phyloP scores from a whole-genome alignment of 1,140 invertebrate genomes.

The Cyclina sinensis region DNA sequence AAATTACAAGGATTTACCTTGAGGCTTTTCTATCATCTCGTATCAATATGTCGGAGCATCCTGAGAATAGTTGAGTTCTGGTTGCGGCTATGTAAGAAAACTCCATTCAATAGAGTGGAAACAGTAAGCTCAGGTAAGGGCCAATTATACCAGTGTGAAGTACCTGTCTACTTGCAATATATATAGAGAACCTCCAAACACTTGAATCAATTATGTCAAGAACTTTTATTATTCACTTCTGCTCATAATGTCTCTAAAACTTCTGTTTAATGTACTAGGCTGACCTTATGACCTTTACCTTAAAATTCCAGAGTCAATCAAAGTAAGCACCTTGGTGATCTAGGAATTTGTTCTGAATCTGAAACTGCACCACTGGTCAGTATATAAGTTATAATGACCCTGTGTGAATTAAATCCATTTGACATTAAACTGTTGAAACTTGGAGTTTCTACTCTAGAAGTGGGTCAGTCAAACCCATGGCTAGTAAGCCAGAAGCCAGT shows the following conservation, averaged over 20 bases:
- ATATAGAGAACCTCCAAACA: slow-evolving; percentile 11
- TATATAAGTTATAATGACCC: too few relatives aligned
- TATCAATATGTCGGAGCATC: background rate
- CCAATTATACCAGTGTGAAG: slow-evolving; percentile 22
- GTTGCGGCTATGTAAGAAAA: background rate
- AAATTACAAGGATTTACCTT: background rate
- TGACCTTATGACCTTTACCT: slow-evolving; percentile 8
- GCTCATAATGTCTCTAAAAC: slow-evolving; percentile 15
- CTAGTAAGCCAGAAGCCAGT: too few relatives aligned
- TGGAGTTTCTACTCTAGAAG: too few relatives aligned
- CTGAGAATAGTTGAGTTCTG: background rate
- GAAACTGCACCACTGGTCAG: too few relatives aligned
- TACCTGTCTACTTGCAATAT: slow-evolving; percentile 10
- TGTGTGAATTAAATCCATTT: too few relatives aligned
- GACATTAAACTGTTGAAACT: too few relatives aligned
- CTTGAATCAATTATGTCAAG: slow-evolving; percentile 13
- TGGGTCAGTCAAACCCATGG: too few relatives aligned
- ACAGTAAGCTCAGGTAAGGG: background rate
- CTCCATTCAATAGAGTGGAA: slow-evolving; percentile 10
- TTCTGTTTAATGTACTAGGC: background rate
- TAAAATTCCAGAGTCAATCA: background rate
- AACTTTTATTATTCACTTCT: background rate
- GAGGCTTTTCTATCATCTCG: background rate
- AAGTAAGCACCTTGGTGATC: too few relatives aligned
- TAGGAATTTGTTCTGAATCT: too few relatives aligned